Evolutionary conservation across 2,888 invertebrate species (phyloP), one percentile per base, ranked within the genome.

Genomic region (Agonopterix alstromeriana): DNA sequence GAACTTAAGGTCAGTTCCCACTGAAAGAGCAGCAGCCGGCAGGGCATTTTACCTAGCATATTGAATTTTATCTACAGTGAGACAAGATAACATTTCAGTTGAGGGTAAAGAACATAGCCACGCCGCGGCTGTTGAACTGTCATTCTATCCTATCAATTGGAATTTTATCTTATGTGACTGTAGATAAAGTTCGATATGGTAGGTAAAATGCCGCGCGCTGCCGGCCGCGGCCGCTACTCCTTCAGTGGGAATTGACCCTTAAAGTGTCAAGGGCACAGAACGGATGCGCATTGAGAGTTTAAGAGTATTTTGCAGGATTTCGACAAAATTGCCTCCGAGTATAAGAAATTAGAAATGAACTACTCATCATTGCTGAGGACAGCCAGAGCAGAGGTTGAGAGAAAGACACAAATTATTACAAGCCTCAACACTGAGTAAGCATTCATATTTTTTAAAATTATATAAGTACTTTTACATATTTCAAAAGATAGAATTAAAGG

Each of bases 251-350:
- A 27, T 27, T 27, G 27, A 27, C 27, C 27, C 27, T 27, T 10
- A 11, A 10, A 5, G 7, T 42, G 38, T 46, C 44, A 50, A 44
- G 41, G 45, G 35, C 44, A 43, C 50, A 50, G 82, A 65, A 76
- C 70, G 73, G 75, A 79, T 81, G 67, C 73, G 68, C 77, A 84
- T 81, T 87, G 81, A 86, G 68, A 71, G 71, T 82, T 50, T 78
- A 27, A 87, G 88, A 73, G 73, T 60, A 81, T 88, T 60, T 87
- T 86, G 50, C 88, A 88, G 88, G 86, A 84, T 58, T 81, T 79
- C 63, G 84, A 86, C 53, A 77, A 65, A 43, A 48, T 88, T 27
- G 60, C 70, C 5, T 55, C 61, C 3, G 82, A 83, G 52, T 79
- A 76, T 53, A 78, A 77, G 48, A 76, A 64, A 48, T 57, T 88